phyloP scores from a whole-genome alignment of 2,888 invertebrate genomes.

The Rapana venosa region DNA sequence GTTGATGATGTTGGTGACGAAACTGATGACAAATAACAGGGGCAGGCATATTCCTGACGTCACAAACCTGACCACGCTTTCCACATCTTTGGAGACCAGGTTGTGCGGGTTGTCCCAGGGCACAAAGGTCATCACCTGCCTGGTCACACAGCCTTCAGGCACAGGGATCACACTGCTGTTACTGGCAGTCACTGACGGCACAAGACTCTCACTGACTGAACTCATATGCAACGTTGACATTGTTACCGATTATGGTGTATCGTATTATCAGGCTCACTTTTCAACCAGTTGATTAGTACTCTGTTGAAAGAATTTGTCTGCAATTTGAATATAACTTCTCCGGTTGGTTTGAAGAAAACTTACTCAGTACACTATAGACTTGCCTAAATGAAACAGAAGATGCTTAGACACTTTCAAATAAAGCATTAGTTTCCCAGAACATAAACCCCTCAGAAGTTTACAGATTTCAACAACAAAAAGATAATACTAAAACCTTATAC shows the following conservation, averaged over 20 bases:
- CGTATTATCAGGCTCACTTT: not conserved
- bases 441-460: too few species aligned
- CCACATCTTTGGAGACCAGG: not conserved
- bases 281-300: not conserved
- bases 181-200: not conserved
- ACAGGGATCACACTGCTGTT: not conserved
- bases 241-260: too few species aligned
- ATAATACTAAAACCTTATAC: too few species aligned
- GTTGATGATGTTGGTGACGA: not conserved
- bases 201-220: not conserved
- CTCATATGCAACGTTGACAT: not conserved
- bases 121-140: not conserved
- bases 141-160: constrained; percentile 16
- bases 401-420: too few species aligned
- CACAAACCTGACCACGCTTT: not conserved
- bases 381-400: too few species aligned
- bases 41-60: not conserved
- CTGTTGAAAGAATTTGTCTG: too few species aligned
- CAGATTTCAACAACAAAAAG: too few species aligned
- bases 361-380: too few species aligned
- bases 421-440: too few species aligned
- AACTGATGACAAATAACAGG: not conserved
- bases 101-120: constrained; percentile 20
- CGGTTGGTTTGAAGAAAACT: not conserved
- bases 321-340: too few species aligned